Conservation (phyloP, 2,888 invertebrate genomes). For the Orthosia cruda region DNA sequence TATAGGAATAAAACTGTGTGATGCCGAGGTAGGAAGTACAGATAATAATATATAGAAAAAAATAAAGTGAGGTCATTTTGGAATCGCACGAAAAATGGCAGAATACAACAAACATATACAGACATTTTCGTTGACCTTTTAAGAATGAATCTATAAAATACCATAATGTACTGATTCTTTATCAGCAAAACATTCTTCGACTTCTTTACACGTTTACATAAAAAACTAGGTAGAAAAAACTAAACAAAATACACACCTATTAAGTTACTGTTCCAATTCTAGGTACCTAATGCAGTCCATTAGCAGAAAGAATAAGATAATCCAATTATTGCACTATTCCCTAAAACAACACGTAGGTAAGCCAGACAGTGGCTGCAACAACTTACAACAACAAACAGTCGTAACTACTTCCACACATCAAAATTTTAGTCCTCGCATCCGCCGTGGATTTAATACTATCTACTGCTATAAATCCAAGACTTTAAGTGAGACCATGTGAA, state of each 20-base stretch:
- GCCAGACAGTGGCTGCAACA: neutral
- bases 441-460: conserved; percentile 60
- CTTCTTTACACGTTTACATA: too few relatives aligned
- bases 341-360: neutral
- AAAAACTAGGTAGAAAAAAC: too few relatives aligned
- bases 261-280: neutral
- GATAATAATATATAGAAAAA: too few relatives aligned
- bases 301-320: neutral
- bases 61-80: too few relatives aligned
- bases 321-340: neutral
- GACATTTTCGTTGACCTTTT: too few relatives aligned
- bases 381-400: conserved; percentile 8
- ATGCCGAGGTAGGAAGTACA: too few relatives aligned
- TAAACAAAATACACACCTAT: too few relatives aligned
- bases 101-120: neutral
- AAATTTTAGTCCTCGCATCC: conserved; percentile 34
- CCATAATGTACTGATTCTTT: too few relatives aligned
- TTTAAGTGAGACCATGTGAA: conserved; percentile 67
- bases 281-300: neutral
- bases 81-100: neutral
- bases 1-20: too few relatives aligned
- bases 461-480: conserved; percentile 70
- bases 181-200: too few relatives aligned
- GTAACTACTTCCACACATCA: conserved; percentile 14
- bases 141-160: too few relatives aligned